Evolutionary conservation across 2,797 vertebrate species (phyloP).

Genomic region (Dendrocincla fuliginosa): DNA sequence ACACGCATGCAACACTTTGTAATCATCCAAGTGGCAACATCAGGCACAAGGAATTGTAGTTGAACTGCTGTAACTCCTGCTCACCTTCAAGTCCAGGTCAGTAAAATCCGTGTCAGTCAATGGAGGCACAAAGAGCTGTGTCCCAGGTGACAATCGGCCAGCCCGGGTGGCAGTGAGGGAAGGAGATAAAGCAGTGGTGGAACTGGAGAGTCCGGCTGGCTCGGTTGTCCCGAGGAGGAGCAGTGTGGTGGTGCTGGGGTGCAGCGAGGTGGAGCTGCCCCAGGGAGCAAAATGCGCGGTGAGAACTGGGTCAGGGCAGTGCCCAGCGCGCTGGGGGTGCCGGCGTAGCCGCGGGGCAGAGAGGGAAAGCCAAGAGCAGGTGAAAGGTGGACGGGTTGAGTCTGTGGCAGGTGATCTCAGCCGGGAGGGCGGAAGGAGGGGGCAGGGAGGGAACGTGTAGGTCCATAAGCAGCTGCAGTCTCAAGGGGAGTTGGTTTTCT

Average conservation of each 20-base stretch:
- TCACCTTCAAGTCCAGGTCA: background rate
- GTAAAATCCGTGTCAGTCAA: background rate
- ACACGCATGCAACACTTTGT: background rate
- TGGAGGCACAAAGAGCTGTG: background rate
- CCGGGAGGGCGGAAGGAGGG: background rate
- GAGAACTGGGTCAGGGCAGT: slow-evolving; percentile 44
- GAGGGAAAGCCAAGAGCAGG: background rate
- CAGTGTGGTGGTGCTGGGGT: background rate
- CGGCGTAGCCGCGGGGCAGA: background rate
- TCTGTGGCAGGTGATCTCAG: background rate
- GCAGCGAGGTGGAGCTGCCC: background rate
- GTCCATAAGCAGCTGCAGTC: background rate
- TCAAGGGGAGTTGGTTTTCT: background rate
- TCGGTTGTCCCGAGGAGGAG: background rate
- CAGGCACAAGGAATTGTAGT: fast-evolving
- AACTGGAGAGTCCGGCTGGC: background rate
- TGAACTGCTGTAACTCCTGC: background rate
- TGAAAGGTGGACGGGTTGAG: slow-evolving; percentile 47
- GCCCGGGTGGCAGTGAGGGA: background rate
- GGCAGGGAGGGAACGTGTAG: background rate
- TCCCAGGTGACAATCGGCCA: background rate
- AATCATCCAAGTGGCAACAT: background rate
- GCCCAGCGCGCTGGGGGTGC: background rate
- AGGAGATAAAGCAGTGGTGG: background rate
- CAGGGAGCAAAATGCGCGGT: background rate